Conservation (phyloP, 2,888 invertebrate species). For the Dynastes maya region DNA sequence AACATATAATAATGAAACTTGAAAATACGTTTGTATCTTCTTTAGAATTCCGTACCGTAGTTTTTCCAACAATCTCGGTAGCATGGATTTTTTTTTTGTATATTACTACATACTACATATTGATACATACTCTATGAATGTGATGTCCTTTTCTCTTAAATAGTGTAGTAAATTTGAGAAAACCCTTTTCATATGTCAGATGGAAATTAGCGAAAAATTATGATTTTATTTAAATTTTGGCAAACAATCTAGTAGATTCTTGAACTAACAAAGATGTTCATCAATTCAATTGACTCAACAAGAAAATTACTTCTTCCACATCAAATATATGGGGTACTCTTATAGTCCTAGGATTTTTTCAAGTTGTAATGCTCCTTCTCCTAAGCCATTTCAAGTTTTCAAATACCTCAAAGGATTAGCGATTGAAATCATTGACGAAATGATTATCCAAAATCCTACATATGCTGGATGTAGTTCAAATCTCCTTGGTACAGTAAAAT, state of each 20-base stretch:
- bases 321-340: neutral
- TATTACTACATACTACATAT: slow-evolving; percentile 34
- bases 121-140: slow-evolving; percentile 32
- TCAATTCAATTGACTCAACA: too few relatives aligned
- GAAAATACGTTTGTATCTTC: too few relatives aligned
- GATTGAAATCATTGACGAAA: too few relatives aligned
- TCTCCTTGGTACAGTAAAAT: too few relatives aligned
- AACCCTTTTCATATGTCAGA: neutral
- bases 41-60: neutral
- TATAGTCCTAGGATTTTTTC: neutral
- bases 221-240: slow-evolving; percentile 7
- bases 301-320: neutral
- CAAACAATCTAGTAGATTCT: neutral
- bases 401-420: too few relatives aligned
- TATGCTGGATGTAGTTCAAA: too few relatives aligned
- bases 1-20: neutral
- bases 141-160: slow-evolving; percentile 21
- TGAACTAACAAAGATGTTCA: too few relatives aligned
- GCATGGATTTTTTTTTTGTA: slow-evolving; percentile 32
- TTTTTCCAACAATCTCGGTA: slow-evolving; percentile 13
- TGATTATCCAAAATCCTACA: too few relatives aligned
- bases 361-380: too few relatives aligned
- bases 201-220: neutral
- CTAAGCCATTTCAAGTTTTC: too few relatives aligned
- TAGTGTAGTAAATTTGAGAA: slow-evolving; percentile 5